A percentile compares a stretch with the other conserved stretches of the same genome.
phyloP scores from a whole-genome alignment of 2,113 vertebrate species.

The Lagenorhynchus albirostris region DNA sequence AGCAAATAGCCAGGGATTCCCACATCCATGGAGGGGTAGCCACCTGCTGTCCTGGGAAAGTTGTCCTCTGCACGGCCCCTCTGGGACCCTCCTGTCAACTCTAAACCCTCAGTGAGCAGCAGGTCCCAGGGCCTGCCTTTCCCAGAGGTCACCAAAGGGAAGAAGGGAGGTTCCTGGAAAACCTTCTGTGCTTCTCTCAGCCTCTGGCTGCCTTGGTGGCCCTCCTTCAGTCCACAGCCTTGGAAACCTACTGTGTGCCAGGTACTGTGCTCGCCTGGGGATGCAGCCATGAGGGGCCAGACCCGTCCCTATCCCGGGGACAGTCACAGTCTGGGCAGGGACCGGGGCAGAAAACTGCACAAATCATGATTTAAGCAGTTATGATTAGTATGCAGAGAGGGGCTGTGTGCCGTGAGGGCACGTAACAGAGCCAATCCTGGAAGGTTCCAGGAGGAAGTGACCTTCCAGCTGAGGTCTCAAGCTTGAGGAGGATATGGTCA shows the following conservation, averaged over 20 bases:
- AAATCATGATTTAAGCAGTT: not conserved
- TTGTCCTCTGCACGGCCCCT: not conserved
- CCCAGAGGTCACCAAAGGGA: not conserved
- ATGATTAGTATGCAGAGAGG: not conserved
- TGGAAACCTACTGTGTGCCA: not conserved
- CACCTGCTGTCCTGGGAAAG: not conserved
- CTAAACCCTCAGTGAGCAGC: not conserved
- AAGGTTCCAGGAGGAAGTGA: not conserved
- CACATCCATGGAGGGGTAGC: not conserved
- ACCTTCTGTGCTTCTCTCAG: not conserved
- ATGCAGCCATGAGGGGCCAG: too few relatives aligned
- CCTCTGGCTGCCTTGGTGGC: not conserved
- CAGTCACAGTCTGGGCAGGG: not conserved
- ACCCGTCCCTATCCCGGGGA: not conserved
- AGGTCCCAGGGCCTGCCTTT: not conserved
- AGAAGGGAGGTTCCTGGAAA: conserved; percentile 14
- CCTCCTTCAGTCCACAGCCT: not conserved
- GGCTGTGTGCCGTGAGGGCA: rapidly evolving
- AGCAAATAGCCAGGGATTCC: not conserved
- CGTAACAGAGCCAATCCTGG: not conserved
- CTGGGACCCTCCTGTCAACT: not conserved
- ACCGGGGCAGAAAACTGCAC: not conserved
- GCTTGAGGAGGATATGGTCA: not conserved
- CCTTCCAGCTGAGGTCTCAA: not conserved
- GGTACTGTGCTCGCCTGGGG: not conserved